A percentile compares a stretch with the other conserved stretches of the same genome.
These are phyloP conservation scores for Tangara arthus DNA, from an alignment of 2,797 vertebrate genomes.

Conservation along the genomic window DNA sequence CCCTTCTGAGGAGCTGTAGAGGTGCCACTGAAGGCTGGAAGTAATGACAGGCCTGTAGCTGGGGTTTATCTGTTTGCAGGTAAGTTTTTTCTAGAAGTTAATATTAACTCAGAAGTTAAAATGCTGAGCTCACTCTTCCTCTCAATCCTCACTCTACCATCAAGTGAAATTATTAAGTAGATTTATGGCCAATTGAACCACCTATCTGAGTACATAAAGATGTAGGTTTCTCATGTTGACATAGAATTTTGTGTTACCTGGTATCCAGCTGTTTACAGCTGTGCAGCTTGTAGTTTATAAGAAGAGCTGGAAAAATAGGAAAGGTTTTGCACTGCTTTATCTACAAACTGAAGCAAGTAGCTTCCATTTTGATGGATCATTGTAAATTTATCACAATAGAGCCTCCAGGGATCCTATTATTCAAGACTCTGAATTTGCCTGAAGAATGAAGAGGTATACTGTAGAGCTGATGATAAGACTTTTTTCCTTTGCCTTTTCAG, in stretches of 20 bases:
- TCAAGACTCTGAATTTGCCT: background rate
- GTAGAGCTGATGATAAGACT: background rate
- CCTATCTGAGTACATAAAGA: background rate
- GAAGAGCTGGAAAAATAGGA: background rate
- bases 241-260: background rate
- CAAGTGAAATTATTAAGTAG: background rate
- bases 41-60: background rate
- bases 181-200: background rate
- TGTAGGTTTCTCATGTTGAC: background rate
- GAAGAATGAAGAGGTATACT: background rate
- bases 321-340: background rate
- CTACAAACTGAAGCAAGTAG: background rate
- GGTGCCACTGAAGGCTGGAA: background rate
- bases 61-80: background rate
- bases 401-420: background rate
- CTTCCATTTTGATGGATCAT: background rate
- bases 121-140: background rate
- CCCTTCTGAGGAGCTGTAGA: conserved; percentile 45
- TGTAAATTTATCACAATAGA: background rate
- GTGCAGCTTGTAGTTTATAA: background rate
- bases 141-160: background rate
- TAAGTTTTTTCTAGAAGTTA: background rate
- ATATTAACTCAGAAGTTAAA: background rate
- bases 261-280: background rate
- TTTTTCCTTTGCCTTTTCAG: background rate